Base-by-base conservation (phyloP, 2,797 vertebrate genomes). In the Alca torda region DNA sequence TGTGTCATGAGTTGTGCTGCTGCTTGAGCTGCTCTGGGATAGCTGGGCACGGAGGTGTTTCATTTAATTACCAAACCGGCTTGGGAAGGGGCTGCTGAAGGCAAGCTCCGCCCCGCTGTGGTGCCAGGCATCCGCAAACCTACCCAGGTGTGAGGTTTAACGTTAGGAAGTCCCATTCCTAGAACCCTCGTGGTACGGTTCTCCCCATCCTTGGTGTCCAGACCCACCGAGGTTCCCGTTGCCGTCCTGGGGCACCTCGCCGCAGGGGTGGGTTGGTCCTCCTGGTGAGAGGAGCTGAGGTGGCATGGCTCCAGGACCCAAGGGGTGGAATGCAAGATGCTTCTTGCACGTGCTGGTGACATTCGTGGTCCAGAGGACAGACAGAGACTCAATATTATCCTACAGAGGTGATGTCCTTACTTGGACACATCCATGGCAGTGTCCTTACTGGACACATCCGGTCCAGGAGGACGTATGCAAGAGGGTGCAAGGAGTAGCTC, bases 111-210 rank as follows among this genome's bases (percentile, higher is more conserved):
- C 72, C 76, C 19, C 1, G 17, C 13, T 0, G 0, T 23, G 65
- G 13, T 15, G n/a, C 41, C 3, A 13, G 26, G 25, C 5, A 5
- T 77, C 39, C 2, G 3, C 53, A n/a, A 64, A 16, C 11, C 0
- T 48, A 48, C 46, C 13, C 46, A 48, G 46, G 46, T 14, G 24
- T 2, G 8, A 28, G 48, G 4, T 31, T 23, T 31, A 81, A 72
- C 33, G 15, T 35, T 6, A n/a, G 50, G 53, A 56, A 60, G 37
- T 67, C 74, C 45, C 3, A 0, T 84, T 87, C 39, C 63, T 64
- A 0, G 2, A 80, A 6, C 25, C 51, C 25, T 69, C 1, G 3
- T 0, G 0, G 4, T 16, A 10, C 4, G 2, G 1, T 13, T 89
- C 3, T 72, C 56, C 35, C 46, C 39, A 11, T 43, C 20, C 24